Base-by-base conservation (phyloP, 92 coral and sea anemone species). In the Paragorgia papillata region DNA sequence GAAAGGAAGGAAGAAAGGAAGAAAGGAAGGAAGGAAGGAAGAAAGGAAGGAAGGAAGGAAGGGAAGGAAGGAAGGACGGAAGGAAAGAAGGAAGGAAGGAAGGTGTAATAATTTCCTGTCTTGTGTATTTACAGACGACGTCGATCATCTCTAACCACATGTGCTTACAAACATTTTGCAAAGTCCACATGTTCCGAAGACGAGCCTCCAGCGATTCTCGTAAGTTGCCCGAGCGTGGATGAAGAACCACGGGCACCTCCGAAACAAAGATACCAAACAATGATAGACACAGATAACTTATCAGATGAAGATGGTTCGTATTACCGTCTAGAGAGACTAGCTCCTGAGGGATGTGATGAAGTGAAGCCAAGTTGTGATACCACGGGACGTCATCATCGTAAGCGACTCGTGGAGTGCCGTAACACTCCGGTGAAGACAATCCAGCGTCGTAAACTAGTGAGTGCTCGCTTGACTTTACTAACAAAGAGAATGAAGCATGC, bases 341-440 rank as follows among this genome's bases (percentile, higher is more conserved):
- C 19, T 55, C 78, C 78, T 54, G 78, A 71, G 54, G 78, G 78
- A 31, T 71, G 78, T 30, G 78, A 71, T 71, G 26, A 71, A 29
- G 65, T 71, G 20, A 53, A n/a, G 13, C 63, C 22, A 25, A 33
- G 10, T 7, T 31, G 63, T 28, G 78, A 71, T 9, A 53, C 64
- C 30, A 28, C 13, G 7, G 62, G 33, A 15, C n/a, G n/a, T 6
- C 43, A 37, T 39, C 48, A 58, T 9, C 78, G 78, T 31, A 71
- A 28, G 28, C 53, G 64, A 34, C 13, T 33, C 46, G 63, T 32
- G 31, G 64, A 71, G 2, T 55, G 49, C 19, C 64, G 78, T 51
- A 51, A 32, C 35, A 51, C 25, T 24, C 29, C 78, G 28, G 14
- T 68, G 9, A 49, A 26, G 59, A 58, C 64, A 21, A 55, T 71